phyloP scores from a whole-genome alignment of 2,797 vertebrate genomes.

The Lepilemur ruficaudatus region DNA sequence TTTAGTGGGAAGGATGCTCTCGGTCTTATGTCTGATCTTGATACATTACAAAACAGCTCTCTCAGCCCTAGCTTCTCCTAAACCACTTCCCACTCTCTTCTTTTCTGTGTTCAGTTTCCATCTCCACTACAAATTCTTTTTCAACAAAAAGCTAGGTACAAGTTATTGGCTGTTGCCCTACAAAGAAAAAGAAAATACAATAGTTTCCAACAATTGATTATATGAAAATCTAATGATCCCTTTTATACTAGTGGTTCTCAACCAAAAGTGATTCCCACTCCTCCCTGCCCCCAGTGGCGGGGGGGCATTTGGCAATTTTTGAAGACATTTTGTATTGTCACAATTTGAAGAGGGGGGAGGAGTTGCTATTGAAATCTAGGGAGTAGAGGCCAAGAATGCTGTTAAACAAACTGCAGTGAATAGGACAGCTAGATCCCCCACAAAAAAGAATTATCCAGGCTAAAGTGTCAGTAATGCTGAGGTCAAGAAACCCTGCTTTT shows the following conservation, averaged over 20 bases:
- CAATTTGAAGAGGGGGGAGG: accelerated
- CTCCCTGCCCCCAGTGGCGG: too few species aligned
- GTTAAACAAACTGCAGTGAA: accelerated
- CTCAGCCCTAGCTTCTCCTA: background rate
- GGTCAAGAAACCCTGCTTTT: background rate
- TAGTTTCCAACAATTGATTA: background rate
- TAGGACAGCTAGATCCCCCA: accelerated
- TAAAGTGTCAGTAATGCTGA: accelerated
- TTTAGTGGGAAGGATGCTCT: background rate
- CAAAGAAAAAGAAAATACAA: background rate
- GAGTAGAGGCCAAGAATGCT: too few species aligned
- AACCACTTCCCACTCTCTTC: background rate
- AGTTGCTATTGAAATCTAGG: too few species aligned
- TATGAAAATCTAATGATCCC: background rate
- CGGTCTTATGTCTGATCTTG: accelerated
- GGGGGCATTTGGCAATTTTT: background rate
- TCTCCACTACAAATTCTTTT: background rate
- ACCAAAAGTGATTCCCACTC: background rate
- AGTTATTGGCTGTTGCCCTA: background rate
- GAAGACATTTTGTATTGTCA: background rate
- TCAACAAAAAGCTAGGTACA: background rate
- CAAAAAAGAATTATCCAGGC: accelerated
- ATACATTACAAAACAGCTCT: background rate
- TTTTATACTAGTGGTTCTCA: background rate
- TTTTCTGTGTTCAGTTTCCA: background rate